Percentiles rank a stretch among this genome's conserved stretches.
Evolutionary conservation across 2,113 vertebrate species (phyloP).

Genomic region (Oplegnathus fasciatus): DNA sequence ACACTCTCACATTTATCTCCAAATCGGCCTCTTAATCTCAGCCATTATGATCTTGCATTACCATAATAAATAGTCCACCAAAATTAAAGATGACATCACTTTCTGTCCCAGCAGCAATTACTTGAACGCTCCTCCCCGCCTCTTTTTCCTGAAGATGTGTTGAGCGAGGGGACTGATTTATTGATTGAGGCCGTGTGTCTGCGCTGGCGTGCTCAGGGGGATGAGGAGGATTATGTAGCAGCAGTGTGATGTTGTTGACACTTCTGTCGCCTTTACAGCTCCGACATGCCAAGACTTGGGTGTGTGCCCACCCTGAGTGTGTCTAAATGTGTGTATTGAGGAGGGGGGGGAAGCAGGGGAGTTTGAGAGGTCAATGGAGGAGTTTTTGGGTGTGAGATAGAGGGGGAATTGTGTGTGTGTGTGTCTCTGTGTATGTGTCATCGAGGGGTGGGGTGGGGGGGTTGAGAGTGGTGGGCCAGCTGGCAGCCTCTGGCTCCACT

Average conservation of each 20-base stretch:
- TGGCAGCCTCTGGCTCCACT: slow-evolving; percentile 76
- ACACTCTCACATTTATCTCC: slow-evolving; percentile 55
- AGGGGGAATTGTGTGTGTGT: slow-evolving; percentile 44
- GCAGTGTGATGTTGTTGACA: slow-evolving; percentile 75
- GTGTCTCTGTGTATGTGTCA: slow-evolving; percentile 35
- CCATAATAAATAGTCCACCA: slow-evolving; percentile 46
- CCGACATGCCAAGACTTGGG: slow-evolving; percentile 65
- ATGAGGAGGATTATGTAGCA: slow-evolving; percentile 70
- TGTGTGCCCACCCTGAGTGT: slow-evolving; percentile 45
- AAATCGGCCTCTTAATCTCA: slow-evolving; percentile 50
- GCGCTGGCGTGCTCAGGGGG: slow-evolving; percentile 17
- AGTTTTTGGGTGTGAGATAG: slow-evolving; percentile 48
- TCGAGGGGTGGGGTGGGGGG: neutral
- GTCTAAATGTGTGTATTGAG: slow-evolving; percentile 56
- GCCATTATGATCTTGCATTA: slow-evolving; percentile 43
- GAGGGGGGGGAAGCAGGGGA: slow-evolving; percentile 8
- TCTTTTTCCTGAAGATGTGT: slow-evolving; percentile 43
- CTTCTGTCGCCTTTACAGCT: slow-evolving; percentile 69
- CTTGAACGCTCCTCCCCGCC: slow-evolving; percentile 1
- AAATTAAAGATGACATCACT: slow-evolving; percentile 64
- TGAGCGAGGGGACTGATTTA: slow-evolving; percentile 59
- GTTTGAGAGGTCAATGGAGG: slow-evolving; percentile 44
- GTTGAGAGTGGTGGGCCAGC: slow-evolving; percentile 67
- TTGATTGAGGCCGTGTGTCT: slow-evolving; percentile 65
- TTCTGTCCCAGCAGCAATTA: slow-evolving; percentile 36